Conservation (phyloP, 2,888 invertebrate species). For the Sycophila texana region DNA sequence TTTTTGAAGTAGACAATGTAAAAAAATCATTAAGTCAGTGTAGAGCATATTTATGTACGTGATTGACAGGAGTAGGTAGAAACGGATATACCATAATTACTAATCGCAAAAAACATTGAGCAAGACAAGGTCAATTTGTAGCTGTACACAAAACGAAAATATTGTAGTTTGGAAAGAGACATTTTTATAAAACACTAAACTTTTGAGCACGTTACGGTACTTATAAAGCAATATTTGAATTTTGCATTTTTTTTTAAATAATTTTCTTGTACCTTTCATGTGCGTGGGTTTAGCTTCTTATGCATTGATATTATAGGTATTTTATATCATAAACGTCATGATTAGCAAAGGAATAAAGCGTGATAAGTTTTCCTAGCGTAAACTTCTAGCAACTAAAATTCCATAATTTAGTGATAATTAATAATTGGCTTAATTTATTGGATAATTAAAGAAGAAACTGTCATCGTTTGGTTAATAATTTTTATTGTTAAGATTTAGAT, state of each 20-base stretch:
- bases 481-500: background rate
- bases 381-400: background rate
- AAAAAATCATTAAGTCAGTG: constrained; percentile 14
- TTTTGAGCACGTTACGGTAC: constrained; percentile 42
- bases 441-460: background rate
- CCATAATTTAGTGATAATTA: background rate
- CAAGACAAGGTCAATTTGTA: constrained; percentile 36
- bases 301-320: constrained; percentile 43
- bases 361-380: constrained; percentile 23
- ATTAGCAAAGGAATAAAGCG: constrained; percentile 1
- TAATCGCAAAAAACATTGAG: too few species aligned
- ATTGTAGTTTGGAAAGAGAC: constrained; percentile 2
- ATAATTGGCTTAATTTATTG: background rate
- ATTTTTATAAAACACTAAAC: constrained; percentile 35
- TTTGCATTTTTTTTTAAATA: constrained; percentile 21
- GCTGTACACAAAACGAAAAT: constrained; percentile 14
- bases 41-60: background rate
- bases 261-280: background rate
- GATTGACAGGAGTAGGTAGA: background rate
- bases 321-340: constrained; percentile 36
- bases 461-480: background rate
- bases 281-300: background rate
- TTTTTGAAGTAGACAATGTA: constrained; percentile 15
- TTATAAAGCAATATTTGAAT: constrained; percentile 36
- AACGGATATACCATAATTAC: background rate